A percentile compares a stretch with the other conserved stretches of the same genome.
phyloP scores from a whole-genome alignment of 2,797 vertebrate genomes.

The Trematomus bernacchii region DNA sequence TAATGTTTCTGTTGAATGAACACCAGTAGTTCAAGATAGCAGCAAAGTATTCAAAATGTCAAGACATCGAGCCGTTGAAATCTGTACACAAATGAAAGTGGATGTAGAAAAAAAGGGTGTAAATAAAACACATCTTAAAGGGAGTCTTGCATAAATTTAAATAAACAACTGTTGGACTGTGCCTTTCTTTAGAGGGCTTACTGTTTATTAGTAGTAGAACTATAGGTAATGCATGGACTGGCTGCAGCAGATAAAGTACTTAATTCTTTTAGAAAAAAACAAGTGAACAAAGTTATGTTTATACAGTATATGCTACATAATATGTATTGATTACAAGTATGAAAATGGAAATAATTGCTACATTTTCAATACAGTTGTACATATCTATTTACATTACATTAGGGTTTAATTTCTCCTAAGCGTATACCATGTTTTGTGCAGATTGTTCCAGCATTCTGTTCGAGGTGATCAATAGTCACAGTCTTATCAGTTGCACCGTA shows the following conservation, averaged over 20 bases:
- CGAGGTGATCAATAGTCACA: constrained; percentile 80
- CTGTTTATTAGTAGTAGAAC: constrained; percentile 76
- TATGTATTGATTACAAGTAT: constrained; percentile 90
- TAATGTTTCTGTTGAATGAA: constrained; percentile 77
- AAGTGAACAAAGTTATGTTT: constrained; percentile 85
- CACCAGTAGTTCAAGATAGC: constrained; percentile 85
- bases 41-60: constrained; percentile 85
- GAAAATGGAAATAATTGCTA: constrained; percentile 91
- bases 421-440: constrained; percentile 81
- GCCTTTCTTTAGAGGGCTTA: constrained; percentile 81
- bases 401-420: constrained; percentile 74
- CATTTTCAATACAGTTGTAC: constrained; percentile 90
- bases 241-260: constrained; percentile 86
- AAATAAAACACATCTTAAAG: constrained; percentile 86
- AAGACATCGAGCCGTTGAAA: constrained; percentile 77
- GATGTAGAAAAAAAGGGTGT: constrained; percentile 77
- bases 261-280: constrained; percentile 85
- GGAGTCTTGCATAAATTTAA: constrained; percentile 87
- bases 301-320: constrained; percentile 90
- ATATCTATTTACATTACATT: constrained; percentile 88
- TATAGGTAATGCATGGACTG: constrained; percentile 83
- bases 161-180: constrained; percentile 80
- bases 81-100: constrained; percentile 85
- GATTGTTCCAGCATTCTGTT: constrained; percentile 87
- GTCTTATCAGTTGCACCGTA: constrained; percentile 74